Conservation (phyloP, 2,888 invertebrate genomes). For the Acleris sparsana region DNA sequence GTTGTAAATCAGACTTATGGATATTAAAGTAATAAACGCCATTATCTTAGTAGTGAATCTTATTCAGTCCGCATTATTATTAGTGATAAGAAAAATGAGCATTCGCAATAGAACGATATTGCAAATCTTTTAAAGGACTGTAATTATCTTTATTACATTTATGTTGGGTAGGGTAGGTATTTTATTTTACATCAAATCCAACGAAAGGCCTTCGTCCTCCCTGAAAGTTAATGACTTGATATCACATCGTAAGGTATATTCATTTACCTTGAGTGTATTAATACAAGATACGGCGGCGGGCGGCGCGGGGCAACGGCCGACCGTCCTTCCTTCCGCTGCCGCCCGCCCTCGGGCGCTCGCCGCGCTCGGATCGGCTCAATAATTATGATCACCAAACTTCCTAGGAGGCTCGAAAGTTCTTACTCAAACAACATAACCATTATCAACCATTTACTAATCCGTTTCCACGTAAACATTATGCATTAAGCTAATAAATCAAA, state of each 20-base stretch:
- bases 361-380: slow-evolving; percentile 27
- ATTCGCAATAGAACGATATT: not conserved
- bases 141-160: not conserved
- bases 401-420: no score
- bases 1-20: not conserved
- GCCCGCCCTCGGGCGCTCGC: slow-evolving; percentile 48
- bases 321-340: slow-evolving; percentile 67
- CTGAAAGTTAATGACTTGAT: slow-evolving; percentile 31
- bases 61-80: not conserved
- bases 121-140: not conserved
- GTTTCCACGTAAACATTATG: not conserved
- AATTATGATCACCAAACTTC: no score
- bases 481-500: not conserved
- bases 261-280: slow-evolving; percentile 35
- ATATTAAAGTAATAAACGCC: not conserved
- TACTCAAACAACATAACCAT: slow-evolving; percentile 1
- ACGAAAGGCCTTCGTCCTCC: slow-evolving; percentile 6
- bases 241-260: slow-evolving; percentile 26
- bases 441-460: slow-evolving; percentile 10
- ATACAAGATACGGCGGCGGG: slow-evolving; percentile 36
- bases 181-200: not conserved
- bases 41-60: not conserved
- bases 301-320: slow-evolving; percentile 63
- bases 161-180: not conserved
- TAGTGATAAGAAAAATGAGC: not conserved